A percentile compares a stretch with the other conserved stretches of the same genome.
phyloP scores from a whole-genome alignment of 1,140 invertebrate species.

The Orchestia grillus region DNA sequence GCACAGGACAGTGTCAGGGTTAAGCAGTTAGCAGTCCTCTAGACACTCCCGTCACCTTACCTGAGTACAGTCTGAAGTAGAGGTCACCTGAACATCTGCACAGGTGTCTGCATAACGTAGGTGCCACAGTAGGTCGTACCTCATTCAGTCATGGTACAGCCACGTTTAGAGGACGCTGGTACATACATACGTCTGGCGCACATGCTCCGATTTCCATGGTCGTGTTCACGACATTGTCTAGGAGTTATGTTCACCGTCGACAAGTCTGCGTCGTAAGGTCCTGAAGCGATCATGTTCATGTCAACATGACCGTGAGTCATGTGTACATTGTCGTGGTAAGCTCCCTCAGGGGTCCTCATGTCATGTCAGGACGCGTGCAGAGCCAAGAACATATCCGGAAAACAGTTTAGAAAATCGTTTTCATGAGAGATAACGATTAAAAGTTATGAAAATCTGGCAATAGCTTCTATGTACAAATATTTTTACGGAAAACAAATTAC shows the following conservation, averaged over 20 bases:
- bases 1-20: not conserved
- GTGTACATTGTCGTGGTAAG: not conserved
- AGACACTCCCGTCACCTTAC: not conserved
- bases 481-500: too few species aligned
- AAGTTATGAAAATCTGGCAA: too few species aligned
- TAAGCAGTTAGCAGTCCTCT: not conserved
- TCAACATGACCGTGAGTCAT: not conserved
- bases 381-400: not conserved
- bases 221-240: not conserved
- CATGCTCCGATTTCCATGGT: not conserved
- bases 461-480: too few species aligned
- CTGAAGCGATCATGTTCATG: not conserved
- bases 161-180: not conserved
- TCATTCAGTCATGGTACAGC: not conserved
- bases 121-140: not conserved
- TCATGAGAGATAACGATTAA: not conserved
- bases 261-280: not conserved
- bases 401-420: not conserved
- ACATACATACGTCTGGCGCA: not conserved
- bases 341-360: not conserved
- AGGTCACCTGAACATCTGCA: not conserved
- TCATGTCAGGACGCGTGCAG: not conserved
- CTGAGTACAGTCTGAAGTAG: not conserved
- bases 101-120: not conserved
- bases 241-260: not conserved